Evolutionary conservation across 2,113 vertebrate species (phyloP).

Genomic region (Cardinalis cardinalis): DNA sequence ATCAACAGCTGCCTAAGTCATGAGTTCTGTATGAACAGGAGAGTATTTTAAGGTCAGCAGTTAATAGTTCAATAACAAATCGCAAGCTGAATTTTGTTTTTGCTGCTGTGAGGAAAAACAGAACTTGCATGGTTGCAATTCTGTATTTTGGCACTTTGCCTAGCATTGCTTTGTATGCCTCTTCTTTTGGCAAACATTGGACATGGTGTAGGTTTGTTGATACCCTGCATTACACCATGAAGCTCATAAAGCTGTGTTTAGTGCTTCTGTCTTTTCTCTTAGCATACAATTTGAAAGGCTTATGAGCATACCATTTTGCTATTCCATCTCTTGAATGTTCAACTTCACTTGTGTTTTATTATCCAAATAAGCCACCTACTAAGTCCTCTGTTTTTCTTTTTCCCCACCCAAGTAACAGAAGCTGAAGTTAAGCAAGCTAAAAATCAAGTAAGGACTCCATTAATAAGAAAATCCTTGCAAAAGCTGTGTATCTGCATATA

Average conservation of each 20-base stretch:
- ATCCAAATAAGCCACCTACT: background rate
- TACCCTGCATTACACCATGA: background rate
- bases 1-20: background rate
- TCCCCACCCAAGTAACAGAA: background rate
- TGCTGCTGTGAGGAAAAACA: conserved; percentile 3
- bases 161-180: background rate
- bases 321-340: background rate
- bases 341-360: background rate
- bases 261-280: background rate
- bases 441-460: background rate
- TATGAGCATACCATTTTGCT: background rate
- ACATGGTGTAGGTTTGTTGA: background rate
- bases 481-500: background rate
- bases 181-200: background rate
- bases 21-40: background rate
- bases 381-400: background rate
- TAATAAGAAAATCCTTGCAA: background rate
- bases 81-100: conserved; percentile 11
- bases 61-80: conserved; percentile 6
- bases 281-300: background rate
- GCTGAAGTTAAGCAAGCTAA: background rate
- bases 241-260: background rate
- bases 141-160: background rate
- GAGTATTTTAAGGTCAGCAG: conserved; percentile 16
- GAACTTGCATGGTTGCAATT: conserved; percentile 16